These are phyloP conservation scores for Syngnathus typhle DNA, from an alignment of 2,113 vertebrate genomes.

Conservation along the genomic window DNA sequence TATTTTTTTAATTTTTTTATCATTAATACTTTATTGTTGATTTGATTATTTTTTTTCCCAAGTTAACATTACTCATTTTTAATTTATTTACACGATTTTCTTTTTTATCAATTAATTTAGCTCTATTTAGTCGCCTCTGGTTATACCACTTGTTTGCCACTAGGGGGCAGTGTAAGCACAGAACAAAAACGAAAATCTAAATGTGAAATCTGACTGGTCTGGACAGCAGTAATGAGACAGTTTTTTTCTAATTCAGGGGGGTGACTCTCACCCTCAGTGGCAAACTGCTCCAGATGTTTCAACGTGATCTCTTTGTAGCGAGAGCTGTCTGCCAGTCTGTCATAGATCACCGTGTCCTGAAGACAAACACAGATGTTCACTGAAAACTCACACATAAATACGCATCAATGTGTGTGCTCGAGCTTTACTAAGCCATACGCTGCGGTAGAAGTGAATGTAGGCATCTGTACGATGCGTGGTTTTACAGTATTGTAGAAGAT, in stretches of 20 bases:
- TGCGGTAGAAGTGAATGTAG: not conserved
- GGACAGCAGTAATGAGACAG: not conserved
- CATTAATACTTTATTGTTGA: not conserved
- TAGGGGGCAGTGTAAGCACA: constrained; percentile 56
- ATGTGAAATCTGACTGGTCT: not conserved
- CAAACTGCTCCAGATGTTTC: constrained; percentile 98
- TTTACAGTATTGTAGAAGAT: constrained; percentile 1
- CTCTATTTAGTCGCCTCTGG: constrained; percentile 44
- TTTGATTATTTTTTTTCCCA: not conserved
- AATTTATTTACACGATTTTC: not conserved
- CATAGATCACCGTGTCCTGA: constrained; percentile 96
- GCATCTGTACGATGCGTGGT: not conserved
- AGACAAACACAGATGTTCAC: constrained; percentile 49
- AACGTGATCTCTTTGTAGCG: constrained; percentile 97
- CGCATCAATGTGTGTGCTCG: not conserved
- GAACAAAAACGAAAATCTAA: constrained; percentile 6
- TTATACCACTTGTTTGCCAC: constrained; percentile 42
- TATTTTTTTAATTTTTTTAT: too few species aligned
- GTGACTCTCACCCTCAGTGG: constrained; percentile 85
- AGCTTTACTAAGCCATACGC: not conserved
- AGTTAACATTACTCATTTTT: too few species aligned
- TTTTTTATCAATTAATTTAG: constrained; percentile 1
- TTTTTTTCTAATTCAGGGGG: constrained; percentile 25
- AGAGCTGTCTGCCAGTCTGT: constrained; percentile 91
- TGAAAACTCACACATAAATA: constrained; percentile 29